Evolutionary conservation across 2,888 invertebrate genomes (phyloP).

Genomic region (Noctua janthe): DNA sequence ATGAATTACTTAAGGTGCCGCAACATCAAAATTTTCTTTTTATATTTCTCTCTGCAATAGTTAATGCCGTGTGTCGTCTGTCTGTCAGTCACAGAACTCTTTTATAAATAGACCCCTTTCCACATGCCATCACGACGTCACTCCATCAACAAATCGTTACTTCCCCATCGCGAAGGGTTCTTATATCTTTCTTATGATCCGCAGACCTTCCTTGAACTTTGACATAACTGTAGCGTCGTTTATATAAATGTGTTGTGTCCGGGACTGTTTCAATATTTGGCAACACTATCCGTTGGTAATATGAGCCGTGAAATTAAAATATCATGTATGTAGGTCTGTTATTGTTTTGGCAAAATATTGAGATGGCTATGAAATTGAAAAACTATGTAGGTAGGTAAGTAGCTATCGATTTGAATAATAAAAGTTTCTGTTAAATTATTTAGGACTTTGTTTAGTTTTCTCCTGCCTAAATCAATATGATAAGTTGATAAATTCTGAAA

Average conservation of each 20-base stretch:
- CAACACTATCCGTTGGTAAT: constrained; percentile 4
- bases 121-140: background rate
- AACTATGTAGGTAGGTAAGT: background rate
- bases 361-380: background rate
- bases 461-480: background rate
- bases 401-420: background rate
- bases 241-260: background rate
- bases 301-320: constrained; percentile 38
- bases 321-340: background rate
- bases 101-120: constrained; percentile 2
- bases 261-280: constrained; percentile 20
- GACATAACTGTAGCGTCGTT: constrained; percentile 9
- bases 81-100: background rate
- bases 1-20: background rate
- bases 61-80: background rate
- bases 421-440: background rate
- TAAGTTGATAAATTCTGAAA: background rate
- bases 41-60: background rate
- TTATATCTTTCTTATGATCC: constrained; percentile 12
- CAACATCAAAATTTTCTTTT: background rate
- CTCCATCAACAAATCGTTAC: constrained; percentile 34
- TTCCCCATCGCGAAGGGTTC: background rate
- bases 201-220: constrained; percentile 36
- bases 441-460: background rate
- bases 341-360: constrained; percentile 15